Percentiles rank a stretch among this genome's conserved stretches.
These are phyloP conservation scores for Lottia gigantea DNA, from an alignment of 2,888 invertebrate species.

Conservation along the genomic window DNA sequence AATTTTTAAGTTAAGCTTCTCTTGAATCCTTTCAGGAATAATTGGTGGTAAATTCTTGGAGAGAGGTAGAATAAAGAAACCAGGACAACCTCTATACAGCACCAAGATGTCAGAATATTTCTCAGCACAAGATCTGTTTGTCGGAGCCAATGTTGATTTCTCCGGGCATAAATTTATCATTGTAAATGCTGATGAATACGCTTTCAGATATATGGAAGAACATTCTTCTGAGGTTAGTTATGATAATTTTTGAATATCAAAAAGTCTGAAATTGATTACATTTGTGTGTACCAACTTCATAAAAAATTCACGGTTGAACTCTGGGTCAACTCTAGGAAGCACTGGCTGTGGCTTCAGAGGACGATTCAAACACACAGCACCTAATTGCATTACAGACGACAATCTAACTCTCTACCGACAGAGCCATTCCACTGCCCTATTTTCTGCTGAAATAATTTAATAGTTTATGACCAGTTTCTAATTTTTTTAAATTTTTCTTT, in stretches of 20 bases:
- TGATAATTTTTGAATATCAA: too few relatives aligned
- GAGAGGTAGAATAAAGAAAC: constrained; percentile 67
- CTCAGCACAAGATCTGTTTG: constrained; percentile 60
- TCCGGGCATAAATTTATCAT: constrained; percentile 65
- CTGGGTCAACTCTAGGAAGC: too few relatives aligned
- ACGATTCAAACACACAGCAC: not conserved
- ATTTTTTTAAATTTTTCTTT: constrained; percentile 18
- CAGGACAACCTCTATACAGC: constrained; percentile 73
- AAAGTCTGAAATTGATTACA: too few relatives aligned
- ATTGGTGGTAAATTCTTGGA: constrained; percentile 69
- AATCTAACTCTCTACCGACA: too few relatives aligned
- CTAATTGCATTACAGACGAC: not conserved
- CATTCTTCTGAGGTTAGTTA: constrained; percentile 77
- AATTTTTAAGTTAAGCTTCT: too few relatives aligned
- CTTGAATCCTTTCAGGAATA: constrained; percentile 53
- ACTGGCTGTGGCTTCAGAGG: too few relatives aligned
- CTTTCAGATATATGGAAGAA: constrained; percentile 79
- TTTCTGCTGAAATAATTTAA: not conserved
- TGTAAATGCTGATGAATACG: constrained; percentile 68
- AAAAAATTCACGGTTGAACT: too few relatives aligned
- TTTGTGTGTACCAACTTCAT: too few relatives aligned
- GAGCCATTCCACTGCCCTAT: not conserved
- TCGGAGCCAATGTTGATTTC: constrained; percentile 64
- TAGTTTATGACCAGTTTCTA: too few relatives aligned
- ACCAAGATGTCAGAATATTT: constrained; percentile 66